Conservation (phyloP, 2,888 invertebrate species). For the Notodonta ziczac region DNA sequence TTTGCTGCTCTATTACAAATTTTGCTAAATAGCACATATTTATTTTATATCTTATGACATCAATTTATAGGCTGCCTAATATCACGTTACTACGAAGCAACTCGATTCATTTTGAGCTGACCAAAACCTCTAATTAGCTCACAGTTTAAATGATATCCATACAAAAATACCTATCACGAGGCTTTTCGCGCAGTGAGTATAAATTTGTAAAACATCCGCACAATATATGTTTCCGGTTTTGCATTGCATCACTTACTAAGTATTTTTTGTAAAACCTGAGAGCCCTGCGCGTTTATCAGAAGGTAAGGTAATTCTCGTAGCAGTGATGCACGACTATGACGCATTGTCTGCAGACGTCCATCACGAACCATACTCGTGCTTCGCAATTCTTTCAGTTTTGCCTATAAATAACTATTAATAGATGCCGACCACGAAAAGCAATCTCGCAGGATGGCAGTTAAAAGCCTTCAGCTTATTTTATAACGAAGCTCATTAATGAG, state of each 20-base stretch:
- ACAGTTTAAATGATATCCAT: too few species aligned
- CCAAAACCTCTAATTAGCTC: too few species aligned
- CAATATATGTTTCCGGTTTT: constrained; percentile 5
- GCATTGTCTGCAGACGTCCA: constrained; percentile 57
- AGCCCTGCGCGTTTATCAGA: constrained; percentile 44
- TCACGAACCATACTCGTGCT: constrained; percentile 55
- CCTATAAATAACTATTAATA: constrained; percentile 80
- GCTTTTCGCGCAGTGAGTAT: neutral
- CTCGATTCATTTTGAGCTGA: too few species aligned
- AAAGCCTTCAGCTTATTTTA: constrained; percentile 77
- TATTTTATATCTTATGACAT: too few species aligned
- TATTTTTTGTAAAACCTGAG: constrained; percentile 40
- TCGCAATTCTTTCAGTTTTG: constrained; percentile 65
- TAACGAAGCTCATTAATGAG: constrained; percentile 78
- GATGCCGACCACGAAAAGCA: constrained; percentile 79
- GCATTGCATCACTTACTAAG: constrained; percentile 42
- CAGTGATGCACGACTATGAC: constrained; percentile 60
- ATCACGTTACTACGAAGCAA: too few species aligned
- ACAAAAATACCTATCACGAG: too few species aligned
- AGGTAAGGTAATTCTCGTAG: constrained; percentile 40
- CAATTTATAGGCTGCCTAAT: too few species aligned
- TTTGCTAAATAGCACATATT: too few species aligned
- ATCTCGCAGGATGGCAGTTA: constrained; percentile 78
- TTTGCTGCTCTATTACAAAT: too few species aligned
- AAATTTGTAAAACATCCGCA: too few species aligned